phyloP scores from a whole-genome alignment of 2,888 invertebrate genomes.

The Amiota minor region DNA sequence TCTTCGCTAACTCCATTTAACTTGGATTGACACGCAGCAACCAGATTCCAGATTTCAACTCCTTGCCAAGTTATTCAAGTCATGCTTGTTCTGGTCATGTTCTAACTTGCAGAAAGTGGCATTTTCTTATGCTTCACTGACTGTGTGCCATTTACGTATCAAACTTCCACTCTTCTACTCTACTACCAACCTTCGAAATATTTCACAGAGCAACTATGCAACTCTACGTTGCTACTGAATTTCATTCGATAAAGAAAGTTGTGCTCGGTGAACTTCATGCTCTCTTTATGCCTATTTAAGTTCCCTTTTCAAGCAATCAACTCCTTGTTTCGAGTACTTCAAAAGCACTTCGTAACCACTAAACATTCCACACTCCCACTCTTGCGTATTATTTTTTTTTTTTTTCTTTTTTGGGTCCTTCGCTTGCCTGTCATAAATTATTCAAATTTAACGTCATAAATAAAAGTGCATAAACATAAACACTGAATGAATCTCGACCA shows the following conservation, averaged over 20 bases:
- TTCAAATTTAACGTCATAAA: constrained; percentile 65
- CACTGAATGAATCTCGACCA: constrained; percentile 37
- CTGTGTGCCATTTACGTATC: too few relatives aligned
- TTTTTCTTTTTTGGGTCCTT: constrained; percentile 40
- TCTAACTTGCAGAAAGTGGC: too few relatives aligned
- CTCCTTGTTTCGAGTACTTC: background rate
- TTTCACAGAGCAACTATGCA: too few relatives aligned
- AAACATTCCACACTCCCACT: background rate
- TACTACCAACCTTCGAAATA: too few relatives aligned
- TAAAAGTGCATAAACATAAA: constrained; percentile 62
- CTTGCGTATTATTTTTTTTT: too few relatives aligned
- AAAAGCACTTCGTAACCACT: background rate
- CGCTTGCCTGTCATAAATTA: constrained; percentile 58
- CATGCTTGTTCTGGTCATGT: too few relatives aligned
- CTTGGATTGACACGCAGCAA: too few relatives aligned
- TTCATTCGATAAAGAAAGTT: background rate
- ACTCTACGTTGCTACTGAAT: background rate
- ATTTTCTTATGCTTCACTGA: too few relatives aligned
- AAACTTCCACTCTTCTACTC: too few relatives aligned
- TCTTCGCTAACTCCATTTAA: background rate
- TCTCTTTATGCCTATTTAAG: background rate
- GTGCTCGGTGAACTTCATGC: too few relatives aligned
- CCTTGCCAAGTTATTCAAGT: too few relatives aligned
- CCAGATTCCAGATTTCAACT: too few relatives aligned
- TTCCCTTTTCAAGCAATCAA: constrained; percentile 1